Evolutionary conservation across 2,797 vertebrate genomes (phyloP).

Genomic region (Aplochiton taeniatus): DNA sequence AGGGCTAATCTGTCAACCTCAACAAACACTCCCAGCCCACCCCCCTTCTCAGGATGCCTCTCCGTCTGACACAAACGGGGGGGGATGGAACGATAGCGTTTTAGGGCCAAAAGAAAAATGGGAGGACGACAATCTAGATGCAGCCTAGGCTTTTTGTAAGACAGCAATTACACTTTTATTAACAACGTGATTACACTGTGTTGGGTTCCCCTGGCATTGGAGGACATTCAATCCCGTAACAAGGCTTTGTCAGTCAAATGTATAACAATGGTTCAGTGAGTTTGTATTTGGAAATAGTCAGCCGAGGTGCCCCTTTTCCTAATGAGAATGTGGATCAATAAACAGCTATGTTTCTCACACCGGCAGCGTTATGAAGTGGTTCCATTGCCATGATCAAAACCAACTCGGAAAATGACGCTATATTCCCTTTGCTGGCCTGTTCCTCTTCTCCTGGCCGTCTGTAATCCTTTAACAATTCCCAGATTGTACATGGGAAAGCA

Average conservation of each 20-base stretch:
- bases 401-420: constrained; percentile 21
- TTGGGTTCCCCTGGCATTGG: no score
- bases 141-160: no score
- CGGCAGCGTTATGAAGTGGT: constrained; percentile 13
- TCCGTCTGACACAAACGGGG: constrained; percentile 32
- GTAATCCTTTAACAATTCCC: constrained; percentile 62
- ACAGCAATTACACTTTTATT: no score
- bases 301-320: no score
- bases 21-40: constrained; percentile 57
- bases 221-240: no score
- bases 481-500: constrained; percentile 54
- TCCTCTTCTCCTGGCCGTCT: constrained; percentile 35
- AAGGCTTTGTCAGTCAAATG: no score
- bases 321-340: no score
- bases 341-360: constrained; percentile 26
- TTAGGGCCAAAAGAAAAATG: no score
- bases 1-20: constrained; percentile 77
- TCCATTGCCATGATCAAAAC: constrained; percentile 36
- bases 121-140: no score
- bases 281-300: constrained; percentile 1
- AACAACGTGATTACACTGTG: no score
- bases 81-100: constrained; percentile 5
- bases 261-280: no score
- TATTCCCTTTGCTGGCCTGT: constrained; percentile 48
- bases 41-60: constrained; percentile 34